These are phyloP conservation scores for Acanthosoma haemorrhoidale DNA, from an alignment of 2,888 invertebrate species.

Conservation along the genomic window DNA sequence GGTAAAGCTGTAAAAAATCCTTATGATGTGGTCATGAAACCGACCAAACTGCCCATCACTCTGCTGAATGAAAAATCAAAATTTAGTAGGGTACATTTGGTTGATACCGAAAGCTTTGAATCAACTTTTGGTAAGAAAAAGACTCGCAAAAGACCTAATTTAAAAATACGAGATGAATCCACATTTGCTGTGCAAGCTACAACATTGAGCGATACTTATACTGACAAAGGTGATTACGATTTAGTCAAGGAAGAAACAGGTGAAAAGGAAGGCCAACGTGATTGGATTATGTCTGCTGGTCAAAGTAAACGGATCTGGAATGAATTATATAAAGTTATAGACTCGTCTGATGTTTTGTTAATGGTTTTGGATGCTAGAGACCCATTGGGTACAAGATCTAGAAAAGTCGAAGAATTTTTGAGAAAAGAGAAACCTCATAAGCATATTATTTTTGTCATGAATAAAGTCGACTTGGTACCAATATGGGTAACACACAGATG, in stretches of 20 bases:
- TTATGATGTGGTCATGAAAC: conserved; percentile 95
- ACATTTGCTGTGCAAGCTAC: conserved; percentile 70
- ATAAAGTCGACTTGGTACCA: conserved; percentile 94
- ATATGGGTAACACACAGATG: conserved; percentile 98
- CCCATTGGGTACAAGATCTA: conserved; percentile 91
- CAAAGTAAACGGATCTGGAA: conserved; percentile 98
- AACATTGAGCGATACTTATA: conserved; percentile 69
- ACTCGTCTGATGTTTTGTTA: conserved; percentile 94
- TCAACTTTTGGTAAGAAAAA: conserved; percentile 94
- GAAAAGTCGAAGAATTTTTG: conserved; percentile 86
- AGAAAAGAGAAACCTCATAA: conserved; percentile 94
- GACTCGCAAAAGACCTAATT: conserved; percentile 81
- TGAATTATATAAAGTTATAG: conserved; percentile 97
- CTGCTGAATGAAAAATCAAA: conserved; percentile 87
- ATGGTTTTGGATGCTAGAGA: conserved; percentile 96
- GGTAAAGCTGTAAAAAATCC: conserved; percentile 92
- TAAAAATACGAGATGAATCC: conserved; percentile 68
- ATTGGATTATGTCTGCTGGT: conserved; percentile 93
- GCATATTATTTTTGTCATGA: conserved; percentile 92
- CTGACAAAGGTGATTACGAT: conserved; percentile 68
- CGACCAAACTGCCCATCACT: conserved; percentile 89
- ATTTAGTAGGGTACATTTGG: conserved; percentile 83
- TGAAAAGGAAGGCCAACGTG: conserved; percentile 71
- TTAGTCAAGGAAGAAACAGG: conserved; percentile 74
- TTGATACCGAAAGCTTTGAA: conserved; percentile 92